phyloP scores from a whole-genome alignment of 1,140 invertebrate genomes.

The Caenorhabditis tropicalis region DNA sequence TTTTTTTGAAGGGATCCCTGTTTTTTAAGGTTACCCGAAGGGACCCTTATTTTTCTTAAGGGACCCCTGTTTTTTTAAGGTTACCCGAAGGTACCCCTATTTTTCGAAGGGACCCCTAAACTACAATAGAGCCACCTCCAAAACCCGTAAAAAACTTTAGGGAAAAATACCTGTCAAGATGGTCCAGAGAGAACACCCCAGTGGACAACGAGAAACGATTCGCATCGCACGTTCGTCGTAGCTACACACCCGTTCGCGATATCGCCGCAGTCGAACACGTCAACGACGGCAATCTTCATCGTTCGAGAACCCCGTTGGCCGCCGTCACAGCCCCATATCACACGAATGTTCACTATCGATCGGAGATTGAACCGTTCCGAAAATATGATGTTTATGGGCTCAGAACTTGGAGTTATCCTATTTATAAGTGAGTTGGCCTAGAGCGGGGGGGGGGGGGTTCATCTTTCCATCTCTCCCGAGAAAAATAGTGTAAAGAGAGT shows the following conservation, averaged over 20 bases:
- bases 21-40: too few relatives aligned
- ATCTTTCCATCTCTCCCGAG: too few relatives aligned
- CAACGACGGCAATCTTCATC: background rate
- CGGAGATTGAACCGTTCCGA: slow-evolving; percentile 51
- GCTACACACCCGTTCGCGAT: slow-evolving; percentile 57
- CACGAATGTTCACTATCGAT: slow-evolving; percentile 57
- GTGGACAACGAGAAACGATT: slow-evolving; percentile 49
- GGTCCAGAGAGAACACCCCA: slow-evolving; percentile 59
- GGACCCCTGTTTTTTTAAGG: too few relatives aligned
- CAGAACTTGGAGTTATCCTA: slow-evolving; percentile 60
- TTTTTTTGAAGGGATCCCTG: too few relatives aligned
- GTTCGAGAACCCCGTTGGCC: slow-evolving; percentile 55
- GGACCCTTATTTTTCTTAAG: too few relatives aligned
- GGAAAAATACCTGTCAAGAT: slow-evolving; percentile 60
- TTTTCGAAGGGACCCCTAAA: background rate
- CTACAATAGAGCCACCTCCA: background rate
- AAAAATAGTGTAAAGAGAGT: background rate
- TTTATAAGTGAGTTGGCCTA: slow-evolving; percentile 54
- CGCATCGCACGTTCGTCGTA: slow-evolving; percentile 52
- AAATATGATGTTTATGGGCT: slow-evolving; percentile 60
- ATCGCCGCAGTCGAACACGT: slow-evolving; percentile 45
- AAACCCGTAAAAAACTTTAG: slow-evolving; percentile 16
- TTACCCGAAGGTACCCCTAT: too few relatives aligned
- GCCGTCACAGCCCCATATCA: slow-evolving; percentile 57
- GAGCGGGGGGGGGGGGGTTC: background rate